Percentiles rank a stretch among this genome's conserved stretches.
phyloP scores from a whole-genome alignment of 2,797 vertebrate species.

The Coregonus suidteri region DNA sequence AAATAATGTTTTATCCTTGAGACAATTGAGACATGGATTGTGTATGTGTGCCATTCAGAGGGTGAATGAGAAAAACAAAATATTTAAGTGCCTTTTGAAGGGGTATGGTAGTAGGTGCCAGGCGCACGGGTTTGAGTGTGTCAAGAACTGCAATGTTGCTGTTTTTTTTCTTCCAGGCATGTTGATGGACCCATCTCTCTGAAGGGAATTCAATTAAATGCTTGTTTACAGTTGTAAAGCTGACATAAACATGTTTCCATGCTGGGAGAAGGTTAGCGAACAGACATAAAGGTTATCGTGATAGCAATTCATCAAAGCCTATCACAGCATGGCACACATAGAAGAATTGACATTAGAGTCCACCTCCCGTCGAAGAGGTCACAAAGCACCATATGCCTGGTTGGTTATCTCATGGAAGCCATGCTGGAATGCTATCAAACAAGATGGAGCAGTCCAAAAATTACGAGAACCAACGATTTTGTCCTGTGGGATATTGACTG shows the following conservation, averaged over 20 bases:
- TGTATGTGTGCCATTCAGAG: no score
- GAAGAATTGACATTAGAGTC: conserved; percentile 36
- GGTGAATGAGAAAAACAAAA: no score
- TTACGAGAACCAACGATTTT: background rate
- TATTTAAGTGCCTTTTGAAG: no score
- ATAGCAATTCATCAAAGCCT: conserved; percentile 58
- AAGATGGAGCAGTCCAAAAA: conserved; percentile 15
- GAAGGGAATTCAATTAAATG: conserved; percentile 23
- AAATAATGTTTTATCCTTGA: background rate
- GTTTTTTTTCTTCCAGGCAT: conserved; percentile 10
- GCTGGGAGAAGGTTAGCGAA: conserved; percentile 42
- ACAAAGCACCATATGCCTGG: conserved; percentile 23
- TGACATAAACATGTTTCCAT: conserved; percentile 48
- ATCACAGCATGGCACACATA: conserved; percentile 42
- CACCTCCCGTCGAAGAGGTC: conserved; percentile 11
- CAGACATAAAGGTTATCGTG: conserved; percentile 45
- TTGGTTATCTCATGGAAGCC: conserved; percentile 2
- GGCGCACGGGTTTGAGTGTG: no score
- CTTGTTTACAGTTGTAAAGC: conserved; percentile 32
- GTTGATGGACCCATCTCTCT: conserved; percentile 36
- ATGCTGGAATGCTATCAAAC: conserved; percentile 21
- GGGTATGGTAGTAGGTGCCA: no score
- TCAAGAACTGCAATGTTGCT: no score
- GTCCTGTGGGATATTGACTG: background rate
- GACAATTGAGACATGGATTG: background rate